phyloP scores from a whole-genome alignment of 2,797 vertebrate species.

The Perodicticus potto region DNA sequence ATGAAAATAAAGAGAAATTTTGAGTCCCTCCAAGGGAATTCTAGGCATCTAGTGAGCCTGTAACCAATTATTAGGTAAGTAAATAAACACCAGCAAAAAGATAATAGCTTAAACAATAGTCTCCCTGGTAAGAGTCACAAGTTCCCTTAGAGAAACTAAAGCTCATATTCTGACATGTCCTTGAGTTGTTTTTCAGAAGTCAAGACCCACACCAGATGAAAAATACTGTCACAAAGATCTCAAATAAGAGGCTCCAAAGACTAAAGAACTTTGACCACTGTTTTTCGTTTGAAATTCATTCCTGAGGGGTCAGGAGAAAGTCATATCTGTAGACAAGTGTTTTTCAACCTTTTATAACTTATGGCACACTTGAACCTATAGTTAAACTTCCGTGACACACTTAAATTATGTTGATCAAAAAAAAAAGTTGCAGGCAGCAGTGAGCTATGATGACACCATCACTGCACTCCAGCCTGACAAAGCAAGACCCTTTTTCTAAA shows the following conservation, averaged over 20 bases:
- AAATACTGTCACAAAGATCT: background rate
- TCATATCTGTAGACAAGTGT: background rate
- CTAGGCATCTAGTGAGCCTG: background rate
- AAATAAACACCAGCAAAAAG: background rate
- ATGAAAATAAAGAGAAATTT: background rate
- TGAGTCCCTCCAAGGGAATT: background rate
- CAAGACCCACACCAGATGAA: background rate
- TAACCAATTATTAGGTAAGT: background rate
- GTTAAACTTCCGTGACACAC: too few relatives aligned
- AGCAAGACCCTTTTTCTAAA: background rate
- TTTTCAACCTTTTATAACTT: too few relatives aligned
- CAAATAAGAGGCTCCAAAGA: background rate
- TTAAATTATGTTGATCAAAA: too few relatives aligned
- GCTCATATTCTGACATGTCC: background rate
- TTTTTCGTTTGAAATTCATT: background rate
- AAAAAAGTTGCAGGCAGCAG: background rate
- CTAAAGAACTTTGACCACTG: background rate
- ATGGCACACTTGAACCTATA: too few relatives aligned
- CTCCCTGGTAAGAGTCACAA: background rate
- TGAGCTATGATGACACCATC: background rate
- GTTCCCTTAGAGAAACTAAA: background rate
- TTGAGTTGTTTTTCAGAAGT: background rate
- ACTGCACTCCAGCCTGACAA: background rate
- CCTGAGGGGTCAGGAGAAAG: background rate
- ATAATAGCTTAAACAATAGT: background rate